A percentile compares a stretch with the other conserved stretches of the same genome.
Evolutionary conservation across 2,113 vertebrate species (phyloP).

Genomic region (Lepus americanus): DNA sequence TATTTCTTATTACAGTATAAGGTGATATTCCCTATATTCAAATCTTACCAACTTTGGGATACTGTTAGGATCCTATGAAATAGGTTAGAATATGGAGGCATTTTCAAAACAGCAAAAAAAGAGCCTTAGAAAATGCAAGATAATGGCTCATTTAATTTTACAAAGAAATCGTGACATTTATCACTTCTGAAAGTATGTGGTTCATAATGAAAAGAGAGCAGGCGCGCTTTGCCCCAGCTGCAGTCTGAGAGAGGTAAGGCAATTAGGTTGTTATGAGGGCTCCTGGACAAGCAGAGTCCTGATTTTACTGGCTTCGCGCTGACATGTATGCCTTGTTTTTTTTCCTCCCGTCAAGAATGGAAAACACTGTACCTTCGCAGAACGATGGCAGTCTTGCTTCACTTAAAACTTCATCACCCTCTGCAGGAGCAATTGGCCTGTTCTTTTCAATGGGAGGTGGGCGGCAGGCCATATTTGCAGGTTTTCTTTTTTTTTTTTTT

Average conservation of each 20-base stretch:
- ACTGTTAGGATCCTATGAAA: conserved; percentile 41
- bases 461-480: background rate
- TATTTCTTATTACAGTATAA: background rate
- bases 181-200: conserved; percentile 54
- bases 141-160: conserved; percentile 64
- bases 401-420: conserved; percentile 41
- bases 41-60: background rate
- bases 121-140: conserved; percentile 17
- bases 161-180: conserved; percentile 58
- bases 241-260: conserved; percentile 48
- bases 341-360: conserved; percentile 60
- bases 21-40: background rate
- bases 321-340: conserved; percentile 46
- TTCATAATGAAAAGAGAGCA: conserved; percentile 37
- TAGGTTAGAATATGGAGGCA: conserved; percentile 41
- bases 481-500: background rate
- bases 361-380: conserved; percentile 61
- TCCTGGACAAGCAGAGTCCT: conserved; percentile 65
- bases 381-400: conserved; percentile 67
- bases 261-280: conserved; percentile 45
- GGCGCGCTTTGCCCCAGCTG: background rate
- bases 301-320: conserved; percentile 71
- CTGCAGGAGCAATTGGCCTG: conserved; percentile 17
- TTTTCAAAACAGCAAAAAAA: conserved; percentile 41
- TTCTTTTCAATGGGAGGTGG: background rate